Base-by-base conservation (phyloP, 2,797 vertebrate genomes). In the Characodon lateralis region DNA sequence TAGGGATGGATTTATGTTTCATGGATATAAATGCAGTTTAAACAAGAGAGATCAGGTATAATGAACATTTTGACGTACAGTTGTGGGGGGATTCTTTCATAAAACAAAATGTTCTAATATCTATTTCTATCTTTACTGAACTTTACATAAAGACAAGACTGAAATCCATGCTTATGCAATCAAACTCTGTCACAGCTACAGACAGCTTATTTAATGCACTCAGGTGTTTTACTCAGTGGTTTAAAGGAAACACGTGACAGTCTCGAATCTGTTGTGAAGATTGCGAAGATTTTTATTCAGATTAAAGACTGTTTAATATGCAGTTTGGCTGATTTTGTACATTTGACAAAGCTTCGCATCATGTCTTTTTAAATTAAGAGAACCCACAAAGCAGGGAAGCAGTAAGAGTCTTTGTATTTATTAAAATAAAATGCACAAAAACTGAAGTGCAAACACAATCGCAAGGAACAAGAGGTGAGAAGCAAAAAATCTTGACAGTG, bases 251-350 rank as follows among this genome's bases (percentile, higher is more conserved):
- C 2, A 31, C 2, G 1, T 1, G 28, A 31, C 58, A 16, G 13
- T 61, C 13, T 28, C 12, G 13, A 16, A 3, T 22, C 50, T 74
- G 5, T 74, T 63, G 43, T 13, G 8, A 35, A 28, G 46, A 51
- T 28, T 63, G 28, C 6, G 2, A 5, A 59, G 1, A 9, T 2
- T 61, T 61, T 61, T 31, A 2, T 31, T 31, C 26, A 65, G 18
- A 2, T 65, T 65, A 10, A 20, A 7, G 6, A n/a, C 26, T 31
- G 53, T n/a, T 50, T 63, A 63, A 6, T 22, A 14, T 51, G 24
- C 43, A 41, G 46, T 12, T 72, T 28, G 56, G 39, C 68, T 39
- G 55, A 43, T 24, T 72, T 78, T 78, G 56, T 51, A 35, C 48
- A 46, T 51, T 35, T 72, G 31, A 69, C 24, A 55, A n/a, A 66